These are phyloP conservation scores for Oceanodroma leucorhoa DNA, from an alignment of 2,797 vertebrate genomes.

Conservation along the genomic window DNA sequence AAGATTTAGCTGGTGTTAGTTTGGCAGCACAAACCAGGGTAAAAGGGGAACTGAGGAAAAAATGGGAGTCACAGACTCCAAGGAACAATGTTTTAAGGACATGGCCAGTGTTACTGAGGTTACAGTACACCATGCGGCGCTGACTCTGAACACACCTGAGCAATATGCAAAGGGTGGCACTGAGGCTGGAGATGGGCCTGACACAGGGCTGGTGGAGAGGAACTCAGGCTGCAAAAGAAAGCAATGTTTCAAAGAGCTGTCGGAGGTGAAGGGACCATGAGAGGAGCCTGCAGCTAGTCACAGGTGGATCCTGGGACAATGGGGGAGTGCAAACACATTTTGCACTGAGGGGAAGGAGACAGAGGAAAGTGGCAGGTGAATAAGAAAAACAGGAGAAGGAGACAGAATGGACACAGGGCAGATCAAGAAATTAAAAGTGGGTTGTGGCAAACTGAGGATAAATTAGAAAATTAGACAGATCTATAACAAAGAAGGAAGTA, in stretches of 20 bases:
- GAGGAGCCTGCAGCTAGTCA: not conserved
- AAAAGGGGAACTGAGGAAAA: not conserved
- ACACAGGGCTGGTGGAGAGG: not conserved
- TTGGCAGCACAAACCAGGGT: not conserved
- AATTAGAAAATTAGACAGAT: not conserved
- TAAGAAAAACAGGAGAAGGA: not conserved
- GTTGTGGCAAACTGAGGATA: not conserved
- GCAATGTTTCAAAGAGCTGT: not conserved
- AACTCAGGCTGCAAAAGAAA: not conserved
- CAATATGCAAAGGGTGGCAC: not conserved
- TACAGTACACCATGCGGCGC: not conserved
- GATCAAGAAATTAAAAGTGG: not conserved
- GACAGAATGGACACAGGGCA: not conserved
- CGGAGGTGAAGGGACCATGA: not conserved
- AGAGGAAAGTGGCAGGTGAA: not conserved
- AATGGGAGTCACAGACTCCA: not conserved
- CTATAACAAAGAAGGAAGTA: not conserved
- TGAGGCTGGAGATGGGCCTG: not conserved
- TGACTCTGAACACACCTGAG: not conserved
- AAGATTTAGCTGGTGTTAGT: not conserved
- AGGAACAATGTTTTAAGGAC: not conserved
- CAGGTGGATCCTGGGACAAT: not conserved
- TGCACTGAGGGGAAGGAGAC: not conserved
- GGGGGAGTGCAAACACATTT: not conserved
- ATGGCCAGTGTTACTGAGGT: not conserved